A percentile compares a stretch with the other conserved stretches of the same genome.
Conservation (phyloP, 2,113 vertebrate species). For the Potamarius usumacintae region DNA sequence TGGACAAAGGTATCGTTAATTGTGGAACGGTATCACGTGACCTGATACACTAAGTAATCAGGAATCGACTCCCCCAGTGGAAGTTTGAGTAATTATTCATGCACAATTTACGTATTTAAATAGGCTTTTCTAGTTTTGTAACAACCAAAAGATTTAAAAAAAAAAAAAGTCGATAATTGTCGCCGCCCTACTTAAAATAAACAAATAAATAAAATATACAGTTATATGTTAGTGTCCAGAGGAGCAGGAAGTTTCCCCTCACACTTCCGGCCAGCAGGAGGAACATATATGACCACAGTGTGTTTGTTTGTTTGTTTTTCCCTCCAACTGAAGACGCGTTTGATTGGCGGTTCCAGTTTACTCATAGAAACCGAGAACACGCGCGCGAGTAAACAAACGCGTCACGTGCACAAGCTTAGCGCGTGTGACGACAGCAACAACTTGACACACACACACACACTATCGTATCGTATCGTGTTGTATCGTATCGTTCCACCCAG, state of each 20-base stretch:
- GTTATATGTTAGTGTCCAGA: background rate
- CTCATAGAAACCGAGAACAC: background rate
- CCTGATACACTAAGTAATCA: too few relatives aligned
- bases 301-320: background rate
- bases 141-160: too few relatives aligned
- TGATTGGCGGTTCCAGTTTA: background rate
- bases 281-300: background rate
- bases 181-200: too few relatives aligned
- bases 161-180: too few relatives aligned
- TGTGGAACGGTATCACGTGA: too few relatives aligned
- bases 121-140: too few relatives aligned
- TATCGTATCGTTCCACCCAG: background rate
- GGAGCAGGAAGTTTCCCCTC: background rate
- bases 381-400: background rate
- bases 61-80: too few relatives aligned
- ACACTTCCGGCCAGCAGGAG: conserved; percentile 1
- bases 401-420: background rate
- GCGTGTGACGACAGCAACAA: background rate
- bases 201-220: background rate
- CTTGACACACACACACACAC: background rate
- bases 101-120: too few relatives aligned
- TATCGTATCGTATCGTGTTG: background rate
- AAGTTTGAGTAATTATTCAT: too few relatives aligned
- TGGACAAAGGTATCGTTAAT: too few relatives aligned
- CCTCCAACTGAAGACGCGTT: background rate